Evolutionary conservation across 2,113 vertebrate species (phyloP).

Genomic region (Pelvicachromis taeniatus): DNA sequence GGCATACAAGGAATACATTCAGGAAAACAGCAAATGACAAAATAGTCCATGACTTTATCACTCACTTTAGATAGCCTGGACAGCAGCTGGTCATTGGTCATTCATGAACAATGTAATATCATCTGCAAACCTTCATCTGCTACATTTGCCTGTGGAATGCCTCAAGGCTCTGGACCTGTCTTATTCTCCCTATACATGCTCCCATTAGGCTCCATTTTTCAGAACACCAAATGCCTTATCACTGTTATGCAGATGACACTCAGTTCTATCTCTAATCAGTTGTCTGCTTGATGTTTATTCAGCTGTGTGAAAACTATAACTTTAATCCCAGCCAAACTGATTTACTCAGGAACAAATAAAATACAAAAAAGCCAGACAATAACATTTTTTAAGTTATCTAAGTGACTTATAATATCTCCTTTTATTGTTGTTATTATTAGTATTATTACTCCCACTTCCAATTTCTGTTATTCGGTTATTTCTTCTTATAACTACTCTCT

Average conservation of each 20-base stretch:
- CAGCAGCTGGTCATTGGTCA: background rate
- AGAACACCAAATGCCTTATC: background rate
- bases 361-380: no score
- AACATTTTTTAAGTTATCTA: no score
- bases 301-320: no score
- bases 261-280: background rate
- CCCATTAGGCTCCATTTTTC: background rate
- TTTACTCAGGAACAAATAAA: no score
- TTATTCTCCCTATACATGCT: background rate
- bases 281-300: no score
- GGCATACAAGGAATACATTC: background rate
- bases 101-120: background rate
- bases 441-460: no score
- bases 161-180: background rate
- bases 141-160: background rate
- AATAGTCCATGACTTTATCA: background rate
- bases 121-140: background rate
- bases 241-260: background rate
- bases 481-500: no score
- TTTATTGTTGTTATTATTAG: no score
- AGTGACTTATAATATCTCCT: no score
- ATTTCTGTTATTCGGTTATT: no score
- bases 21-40: background rate
- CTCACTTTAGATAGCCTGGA: background rate
- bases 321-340: no score